These are phyloP conservation scores for Pecten maximus DNA, from an alignment of 2,888 invertebrate species.

Conservation along the genomic window DNA sequence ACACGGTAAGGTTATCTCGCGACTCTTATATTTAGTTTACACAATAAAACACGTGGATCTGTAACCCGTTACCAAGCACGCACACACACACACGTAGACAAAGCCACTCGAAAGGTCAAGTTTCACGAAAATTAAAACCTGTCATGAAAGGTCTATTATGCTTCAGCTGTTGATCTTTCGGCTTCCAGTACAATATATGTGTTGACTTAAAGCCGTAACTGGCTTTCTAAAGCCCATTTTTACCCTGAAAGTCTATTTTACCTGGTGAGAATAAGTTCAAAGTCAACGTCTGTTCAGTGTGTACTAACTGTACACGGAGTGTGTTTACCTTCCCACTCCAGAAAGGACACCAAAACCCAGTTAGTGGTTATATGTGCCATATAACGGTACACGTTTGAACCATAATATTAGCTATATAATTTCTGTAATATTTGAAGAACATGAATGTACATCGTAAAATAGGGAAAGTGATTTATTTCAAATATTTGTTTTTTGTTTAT, in stretches of 20 bases:
- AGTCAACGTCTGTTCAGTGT: background rate
- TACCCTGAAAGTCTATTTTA: constrained; percentile 13
- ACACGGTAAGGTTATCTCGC: background rate
- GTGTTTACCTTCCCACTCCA: background rate
- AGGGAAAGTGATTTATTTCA: no score
- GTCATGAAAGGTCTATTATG: background rate
- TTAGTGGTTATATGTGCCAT: background rate
- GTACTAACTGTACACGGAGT: background rate
- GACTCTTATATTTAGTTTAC: background rate
- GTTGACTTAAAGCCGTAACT: constrained; percentile 11
- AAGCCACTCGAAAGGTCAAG: constrained; percentile 28
- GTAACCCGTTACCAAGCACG: background rate
- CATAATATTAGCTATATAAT: no score
- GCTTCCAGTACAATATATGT: background rate
- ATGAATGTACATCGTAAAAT: no score
- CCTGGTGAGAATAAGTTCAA: constrained; percentile 6
- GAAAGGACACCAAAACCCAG: background rate
- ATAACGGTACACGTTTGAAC: background rate
- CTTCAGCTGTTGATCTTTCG: constrained; percentile 10
- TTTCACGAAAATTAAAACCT: constrained; percentile 15
- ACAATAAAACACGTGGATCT: background rate
- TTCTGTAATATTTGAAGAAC: no score
- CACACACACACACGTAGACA: background rate
- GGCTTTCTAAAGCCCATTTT: constrained; percentile 8
- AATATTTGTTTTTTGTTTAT: no score